A percentile compares a stretch with the other conserved stretches of the same genome.
Conservation (phyloP, 2,888 invertebrate genomes). For the Idaea biselata region DNA sequence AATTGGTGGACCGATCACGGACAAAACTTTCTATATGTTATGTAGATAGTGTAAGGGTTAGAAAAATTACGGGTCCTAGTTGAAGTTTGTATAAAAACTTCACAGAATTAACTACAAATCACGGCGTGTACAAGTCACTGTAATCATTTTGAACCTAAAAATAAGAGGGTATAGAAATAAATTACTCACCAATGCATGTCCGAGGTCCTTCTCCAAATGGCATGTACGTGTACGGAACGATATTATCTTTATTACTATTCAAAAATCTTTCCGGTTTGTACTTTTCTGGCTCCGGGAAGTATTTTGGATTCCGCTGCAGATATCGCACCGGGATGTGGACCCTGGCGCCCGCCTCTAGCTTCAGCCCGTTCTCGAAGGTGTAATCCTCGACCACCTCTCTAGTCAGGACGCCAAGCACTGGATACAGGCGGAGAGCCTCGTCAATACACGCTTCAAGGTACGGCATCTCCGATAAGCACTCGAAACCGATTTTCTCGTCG, state of each 20-base stretch:
- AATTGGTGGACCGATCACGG: too few species aligned
- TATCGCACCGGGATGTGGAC: constrained; percentile 58
- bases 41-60: too few species aligned
- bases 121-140: background rate
- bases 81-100: too few species aligned
- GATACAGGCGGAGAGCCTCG: constrained; percentile 55
- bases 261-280: constrained; percentile 58
- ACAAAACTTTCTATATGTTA: too few species aligned
- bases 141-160: background rate
- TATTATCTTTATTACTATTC: constrained; percentile 39
- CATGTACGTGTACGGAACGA: constrained; percentile 54
- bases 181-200: constrained; percentile 56
- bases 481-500: constrained; percentile 40
- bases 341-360: constrained; percentile 49
- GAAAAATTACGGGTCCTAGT: too few species aligned
- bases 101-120: background rate
- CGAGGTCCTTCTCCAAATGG: constrained; percentile 67
- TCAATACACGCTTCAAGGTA: constrained; percentile 49
- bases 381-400: constrained; percentile 57
- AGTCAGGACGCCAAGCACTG: constrained; percentile 48
- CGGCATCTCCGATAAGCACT: constrained; percentile 42
- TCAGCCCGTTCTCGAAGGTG: constrained; percentile 47
- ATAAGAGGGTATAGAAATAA: too few species aligned
- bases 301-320: constrained; percentile 49
- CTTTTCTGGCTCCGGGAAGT: constrained; percentile 54